Evolutionary conservation across 2,888 invertebrate species (phyloP), one percentile per base, ranked within the genome.

Genomic region (Volucella inflata): DNA sequence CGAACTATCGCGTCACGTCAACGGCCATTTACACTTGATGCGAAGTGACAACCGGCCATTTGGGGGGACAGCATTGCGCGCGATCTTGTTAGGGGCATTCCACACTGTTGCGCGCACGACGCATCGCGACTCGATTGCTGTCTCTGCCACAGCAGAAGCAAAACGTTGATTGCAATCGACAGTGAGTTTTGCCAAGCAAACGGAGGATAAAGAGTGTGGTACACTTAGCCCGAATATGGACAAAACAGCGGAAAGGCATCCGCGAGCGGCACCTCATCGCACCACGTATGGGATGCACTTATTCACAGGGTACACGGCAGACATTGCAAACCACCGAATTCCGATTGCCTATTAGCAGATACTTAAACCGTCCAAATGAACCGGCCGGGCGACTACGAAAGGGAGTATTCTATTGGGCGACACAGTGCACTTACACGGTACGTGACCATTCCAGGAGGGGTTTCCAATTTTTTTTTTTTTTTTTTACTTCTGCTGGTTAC

Each of bases 281-380:
- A 42, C 14, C 72, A 65, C 74, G 55, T 50, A 53, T 48, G 64
- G 48, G 51, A 70, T 79, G 79, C 72, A 79, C 79, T 79, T 72
- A 79, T 72, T 67, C 72, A 57, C 65, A 21, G 21, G 21, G 21
- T 21, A 21, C 21, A 50, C 21, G 48, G 55, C 64, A 57, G 42
- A 64, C 38, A 60, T 38, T n/a, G 60, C 62, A 64, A 65, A 48
- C 44, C 55, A 75, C 55, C 81, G 62, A 85, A 85, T 81, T 85
- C 85, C 85, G 68, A 85, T 81, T 81, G 85, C 77, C 81, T 77
- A 81, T 85, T 85, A 85, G 81, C 80, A 85, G 77, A 85, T 85
- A 85, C 85, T 80, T 85, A 85, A 80, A 81, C 81, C 81, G 48
- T 72, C 80, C 80, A 81, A 81, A 81, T 81, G 85, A 50, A 72